Conservation (phyloP, 2,113 vertebrate genomes). For the Tinamus guttatus region DNA sequence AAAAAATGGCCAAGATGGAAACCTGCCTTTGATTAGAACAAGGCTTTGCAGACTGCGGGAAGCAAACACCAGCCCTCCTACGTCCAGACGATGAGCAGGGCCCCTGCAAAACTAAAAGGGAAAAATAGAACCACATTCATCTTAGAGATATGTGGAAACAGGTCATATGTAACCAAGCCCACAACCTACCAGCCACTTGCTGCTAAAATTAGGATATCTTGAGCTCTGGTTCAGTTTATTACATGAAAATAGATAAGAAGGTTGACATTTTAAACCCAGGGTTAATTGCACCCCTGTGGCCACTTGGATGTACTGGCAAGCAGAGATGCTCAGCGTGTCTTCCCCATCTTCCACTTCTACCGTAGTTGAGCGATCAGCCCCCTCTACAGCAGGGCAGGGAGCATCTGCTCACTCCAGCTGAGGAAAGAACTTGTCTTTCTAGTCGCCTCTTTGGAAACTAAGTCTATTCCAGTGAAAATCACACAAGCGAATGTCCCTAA, state of each 20-base stretch:
- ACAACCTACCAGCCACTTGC: neutral
- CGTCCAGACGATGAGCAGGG: neutral
- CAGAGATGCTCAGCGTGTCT: fast-evolving
- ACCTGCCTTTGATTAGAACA: neutral
- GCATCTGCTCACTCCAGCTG: neutral
- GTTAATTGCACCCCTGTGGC: neutral
- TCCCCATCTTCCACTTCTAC: neutral
- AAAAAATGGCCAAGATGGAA: neutral
- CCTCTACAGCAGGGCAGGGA: neutral
- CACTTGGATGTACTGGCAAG: neutral
- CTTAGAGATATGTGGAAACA: neutral
- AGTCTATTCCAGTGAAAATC: neutral
- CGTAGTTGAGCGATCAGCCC: fast-evolving
- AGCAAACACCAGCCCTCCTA: neutral
- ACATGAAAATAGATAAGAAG: neutral
- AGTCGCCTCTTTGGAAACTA: neutral
- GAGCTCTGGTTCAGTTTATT: neutral
- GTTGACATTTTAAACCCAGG: neutral
- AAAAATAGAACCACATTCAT: neutral
- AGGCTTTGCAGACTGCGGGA: neutral
- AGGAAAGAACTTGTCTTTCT: neutral
- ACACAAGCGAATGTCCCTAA: neutral
- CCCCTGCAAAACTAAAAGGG: neutral
- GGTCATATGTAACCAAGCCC: neutral
- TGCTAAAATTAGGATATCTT: neutral